These are phyloP conservation scores for Catharus ustulatus DNA, from an alignment of 2,797 vertebrate genomes.

Conservation along the genomic window DNA sequence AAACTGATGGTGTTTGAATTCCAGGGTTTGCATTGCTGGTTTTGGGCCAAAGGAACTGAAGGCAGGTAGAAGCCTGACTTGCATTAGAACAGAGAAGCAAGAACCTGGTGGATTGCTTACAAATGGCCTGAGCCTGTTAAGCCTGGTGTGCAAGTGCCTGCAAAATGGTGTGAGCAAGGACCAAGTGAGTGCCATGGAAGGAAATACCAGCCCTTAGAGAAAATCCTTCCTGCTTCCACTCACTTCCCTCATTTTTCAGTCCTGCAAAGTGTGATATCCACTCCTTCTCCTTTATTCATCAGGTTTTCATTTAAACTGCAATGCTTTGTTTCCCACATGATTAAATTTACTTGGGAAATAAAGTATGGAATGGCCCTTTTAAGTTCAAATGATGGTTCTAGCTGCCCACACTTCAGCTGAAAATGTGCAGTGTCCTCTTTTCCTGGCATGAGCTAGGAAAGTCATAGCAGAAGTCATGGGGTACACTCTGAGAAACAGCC, in stretches of 20 bases:
- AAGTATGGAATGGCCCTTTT: background rate
- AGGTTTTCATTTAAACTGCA: constrained; percentile 16
- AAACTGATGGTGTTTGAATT: background rate
- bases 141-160: background rate
- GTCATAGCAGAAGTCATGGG: background rate
- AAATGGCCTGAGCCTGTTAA: background rate
- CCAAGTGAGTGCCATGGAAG: background rate
- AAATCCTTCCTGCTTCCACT: background rate
- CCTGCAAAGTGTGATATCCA: background rate
- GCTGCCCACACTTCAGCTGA: background rate
- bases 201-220: background rate
- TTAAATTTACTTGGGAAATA: background rate
- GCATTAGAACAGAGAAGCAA: background rate
- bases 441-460: background rate
- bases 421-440: background rate
- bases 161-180: background rate
- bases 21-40: constrained; percentile 17
- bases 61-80: constrained; percentile 5
- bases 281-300: background rate
- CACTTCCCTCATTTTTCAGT: background rate
- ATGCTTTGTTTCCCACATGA: background rate
- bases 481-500: background rate
- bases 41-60: background rate
- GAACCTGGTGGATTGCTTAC: background rate
- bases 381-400: background rate